These are phyloP conservation scores for Smutsia temminckii DNA, from an alignment of 2,797 vertebrate genomes.

Conservation along the genomic window DNA sequence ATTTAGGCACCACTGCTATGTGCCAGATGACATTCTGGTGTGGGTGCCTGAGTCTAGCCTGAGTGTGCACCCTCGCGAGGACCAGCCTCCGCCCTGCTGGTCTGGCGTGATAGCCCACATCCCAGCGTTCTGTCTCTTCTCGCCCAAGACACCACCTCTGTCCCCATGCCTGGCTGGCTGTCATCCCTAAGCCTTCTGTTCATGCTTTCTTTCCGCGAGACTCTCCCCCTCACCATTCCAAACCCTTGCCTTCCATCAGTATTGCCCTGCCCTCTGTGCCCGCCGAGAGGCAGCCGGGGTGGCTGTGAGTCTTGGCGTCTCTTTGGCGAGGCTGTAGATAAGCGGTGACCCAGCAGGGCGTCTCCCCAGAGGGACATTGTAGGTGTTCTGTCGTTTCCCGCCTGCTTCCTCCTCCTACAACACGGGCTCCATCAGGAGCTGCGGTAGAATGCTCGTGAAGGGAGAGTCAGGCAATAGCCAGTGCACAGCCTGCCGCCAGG, in stretches of 20 bases:
- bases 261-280: neutral
- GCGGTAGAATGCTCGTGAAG: neutral
- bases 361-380: neutral
- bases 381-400: too few species aligned
- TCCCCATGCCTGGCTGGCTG: neutral
- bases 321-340: neutral
- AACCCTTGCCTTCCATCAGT: neutral
- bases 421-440: neutral
- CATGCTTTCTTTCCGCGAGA: neutral
- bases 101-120: rapidly evolving
- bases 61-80: rapidly evolving
- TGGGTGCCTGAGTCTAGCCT: neutral
- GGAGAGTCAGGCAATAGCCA: neutral
- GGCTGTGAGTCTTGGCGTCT: neutral
- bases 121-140: neutral
- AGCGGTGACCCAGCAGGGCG: neutral
- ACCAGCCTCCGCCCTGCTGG: neutral
- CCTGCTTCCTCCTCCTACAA: neutral
- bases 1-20: neutral
- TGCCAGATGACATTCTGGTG: neutral
- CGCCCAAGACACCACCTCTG: neutral
- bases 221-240: neutral
- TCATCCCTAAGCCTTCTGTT: neutral
- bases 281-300: rapidly evolving
- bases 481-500: neutral